Evolutionary conservation across 2,113 vertebrate species (phyloP), one percentile per base, ranked within the genome.

Genomic region (Dipodomys ordii): DNA sequence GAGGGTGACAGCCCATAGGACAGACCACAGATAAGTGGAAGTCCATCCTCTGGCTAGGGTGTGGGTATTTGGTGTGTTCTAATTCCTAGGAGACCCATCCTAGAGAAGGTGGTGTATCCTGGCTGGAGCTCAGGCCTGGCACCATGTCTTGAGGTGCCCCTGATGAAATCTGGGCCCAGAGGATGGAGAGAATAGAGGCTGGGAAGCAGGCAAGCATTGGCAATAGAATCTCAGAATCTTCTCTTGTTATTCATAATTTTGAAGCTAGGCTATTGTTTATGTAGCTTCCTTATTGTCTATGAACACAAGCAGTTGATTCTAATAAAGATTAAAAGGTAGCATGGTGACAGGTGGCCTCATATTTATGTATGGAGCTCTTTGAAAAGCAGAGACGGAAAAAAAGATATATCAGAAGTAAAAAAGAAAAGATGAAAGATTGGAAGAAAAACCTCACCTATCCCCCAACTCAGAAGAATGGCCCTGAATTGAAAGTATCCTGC

Each of bases 331-430:
- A 62, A 62, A 44, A 85, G 32, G 64, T 67, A 64, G 53, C 12
- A 57, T 57, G 15, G 15, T 83, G 73, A 90, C 30, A 67, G 44
- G 53, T 71, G 69, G 71, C 32, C 86, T 92, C 30, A n/a, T 46
- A 60, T 77, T 85, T 90, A 28, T 19, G 4, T 77, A 10, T 53
- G 12, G 44, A 88, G 4, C 9, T 64, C 46, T 81, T 62, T 80
- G 73, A 68, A 74, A 96, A 95, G 19, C 27, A 22, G 44, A 87
- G 71, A n/a, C 67, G 76, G 72, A 0, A 39, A 82, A 82, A 81
- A 87, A 35, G 19, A 1, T 60, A 12, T 39, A 72, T 64, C 65
- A 77, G 16, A 13, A 90, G 57, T 5, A 74, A 79, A 35, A 86
- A 83, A 73, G 81, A 73, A 77, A 35, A 67, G 27, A 46, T 16